Evolutionary conservation across 2,797 vertebrate genomes (phyloP).

Genomic region (Anabas testudineus): DNA sequence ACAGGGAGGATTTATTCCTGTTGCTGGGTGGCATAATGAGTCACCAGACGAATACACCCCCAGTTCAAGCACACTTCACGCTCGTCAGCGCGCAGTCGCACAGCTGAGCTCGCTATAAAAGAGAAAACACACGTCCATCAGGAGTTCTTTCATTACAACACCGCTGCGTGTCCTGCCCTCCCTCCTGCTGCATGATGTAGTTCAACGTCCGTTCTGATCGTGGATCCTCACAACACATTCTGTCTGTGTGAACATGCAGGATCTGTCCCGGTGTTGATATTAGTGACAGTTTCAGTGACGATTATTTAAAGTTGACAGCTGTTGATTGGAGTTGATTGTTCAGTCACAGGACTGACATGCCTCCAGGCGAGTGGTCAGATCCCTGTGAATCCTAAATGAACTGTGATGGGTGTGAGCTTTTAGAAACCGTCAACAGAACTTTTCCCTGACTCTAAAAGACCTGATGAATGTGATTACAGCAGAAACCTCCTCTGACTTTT

Average conservation of each 20-base stretch:
- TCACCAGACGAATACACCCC: background rate
- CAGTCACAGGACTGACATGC: background rate
- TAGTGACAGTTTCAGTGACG: background rate
- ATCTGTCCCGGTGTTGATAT: background rate
- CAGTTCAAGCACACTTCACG: background rate
- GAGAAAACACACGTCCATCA: background rate
- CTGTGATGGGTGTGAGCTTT: conserved; percentile 10
- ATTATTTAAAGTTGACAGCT: conserved; percentile 19
- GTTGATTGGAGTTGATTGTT: conserved; percentile 6
- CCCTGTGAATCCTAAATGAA: background rate
- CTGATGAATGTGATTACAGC: background rate
- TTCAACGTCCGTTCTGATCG: too few relatives aligned
- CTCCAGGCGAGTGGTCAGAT: background rate
- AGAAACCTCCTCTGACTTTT: background rate
- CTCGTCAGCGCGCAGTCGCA: background rate
- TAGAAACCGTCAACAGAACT: too few relatives aligned
- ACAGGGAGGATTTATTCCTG: background rate
- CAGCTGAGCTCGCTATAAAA: background rate
- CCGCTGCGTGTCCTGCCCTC: background rate
- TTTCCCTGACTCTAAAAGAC: background rate
- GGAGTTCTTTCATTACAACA: background rate
- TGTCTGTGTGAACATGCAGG: background rate
- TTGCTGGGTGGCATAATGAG: background rate
- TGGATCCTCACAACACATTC: too few relatives aligned
- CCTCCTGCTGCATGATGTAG: background rate